These are phyloP conservation scores for Phoxinus dragarum DNA, from an alignment of 2,797 vertebrate species.

Conservation along the genomic window DNA sequence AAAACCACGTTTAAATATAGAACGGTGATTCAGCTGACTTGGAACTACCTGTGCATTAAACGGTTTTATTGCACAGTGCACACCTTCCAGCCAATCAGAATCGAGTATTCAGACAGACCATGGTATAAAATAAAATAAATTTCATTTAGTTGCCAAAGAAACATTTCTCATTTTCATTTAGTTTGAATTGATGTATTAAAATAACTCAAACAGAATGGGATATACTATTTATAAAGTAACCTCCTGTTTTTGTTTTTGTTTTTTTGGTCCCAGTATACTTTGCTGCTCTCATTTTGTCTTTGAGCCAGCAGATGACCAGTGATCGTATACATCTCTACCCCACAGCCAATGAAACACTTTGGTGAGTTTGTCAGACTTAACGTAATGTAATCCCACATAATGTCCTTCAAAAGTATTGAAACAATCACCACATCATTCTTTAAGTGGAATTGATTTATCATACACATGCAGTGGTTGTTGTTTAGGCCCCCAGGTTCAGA, in stretches of 20 bases:
- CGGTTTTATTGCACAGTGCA: background rate
- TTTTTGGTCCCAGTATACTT: slow-evolving; percentile 85
- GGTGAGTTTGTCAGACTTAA: slow-evolving; percentile 75
- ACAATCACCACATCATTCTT: background rate
- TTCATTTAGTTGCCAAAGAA: background rate
- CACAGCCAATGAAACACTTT: slow-evolving; percentile 85
- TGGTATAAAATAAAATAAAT: background rate
- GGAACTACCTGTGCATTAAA: background rate
- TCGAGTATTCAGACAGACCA: background rate
- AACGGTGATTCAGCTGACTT: no score
- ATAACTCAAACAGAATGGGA: background rate
- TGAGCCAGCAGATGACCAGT: slow-evolving; percentile 96
- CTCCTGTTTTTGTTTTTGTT: slow-evolving; percentile 41
- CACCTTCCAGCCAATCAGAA: background rate
- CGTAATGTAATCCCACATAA: background rate
- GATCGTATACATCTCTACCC: slow-evolving; percentile 93
- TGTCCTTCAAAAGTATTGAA: background rate
- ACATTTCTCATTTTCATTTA: background rate
- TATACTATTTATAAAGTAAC: background rate
- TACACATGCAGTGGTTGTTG: background rate
- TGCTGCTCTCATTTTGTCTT: slow-evolving; percentile 88
- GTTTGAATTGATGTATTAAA: background rate
- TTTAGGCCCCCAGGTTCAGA: slow-evolving; percentile 75
- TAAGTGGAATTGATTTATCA: background rate
- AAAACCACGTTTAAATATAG: no score